phyloP scores from a whole-genome alignment of 2,113 vertebrate genomes.

The Corythoichthys intestinalis region DNA sequence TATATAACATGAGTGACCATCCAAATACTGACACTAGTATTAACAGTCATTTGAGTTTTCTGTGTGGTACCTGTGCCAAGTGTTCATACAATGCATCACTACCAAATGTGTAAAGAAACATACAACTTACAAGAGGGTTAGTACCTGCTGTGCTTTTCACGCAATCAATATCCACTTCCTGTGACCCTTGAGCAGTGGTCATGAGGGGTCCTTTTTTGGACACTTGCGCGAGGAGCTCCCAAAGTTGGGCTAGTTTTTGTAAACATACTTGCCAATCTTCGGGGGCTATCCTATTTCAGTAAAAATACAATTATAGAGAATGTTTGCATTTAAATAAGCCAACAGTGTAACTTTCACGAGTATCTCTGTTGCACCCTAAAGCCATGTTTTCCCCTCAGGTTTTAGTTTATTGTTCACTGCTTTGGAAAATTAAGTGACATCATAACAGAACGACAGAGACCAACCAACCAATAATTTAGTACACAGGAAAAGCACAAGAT shows the following conservation, averaged over 20 bases:
- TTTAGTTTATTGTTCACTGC: neutral
- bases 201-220: conserved; percentile 7
- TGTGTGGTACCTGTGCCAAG: conserved; percentile 21
- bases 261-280: conserved; percentile 45
- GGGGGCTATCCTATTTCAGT: conserved; percentile 40
- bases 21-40: conserved; percentile 44
- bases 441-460: too few relatives aligned
- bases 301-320: conserved; percentile 39
- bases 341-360: conserved; percentile 22
- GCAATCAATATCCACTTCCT: conserved; percentile 24
- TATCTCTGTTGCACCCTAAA: too few relatives aligned
- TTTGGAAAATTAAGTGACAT: neutral
- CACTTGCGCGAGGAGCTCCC: conserved; percentile 12
- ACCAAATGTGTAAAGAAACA: conserved; percentile 48
- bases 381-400: neutral
- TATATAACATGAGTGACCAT: conserved; percentile 36
- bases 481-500: too few relatives aligned
- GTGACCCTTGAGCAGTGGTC: conserved; percentile 37
- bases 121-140: conserved; percentile 34
- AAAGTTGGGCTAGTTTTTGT: conserved; percentile 21
- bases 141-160: conserved; percentile 41
- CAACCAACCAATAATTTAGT: too few relatives aligned
- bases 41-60: conserved; percentile 38
- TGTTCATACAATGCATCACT: conserved; percentile 41
- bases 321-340: conserved; percentile 29